These are phyloP conservation scores for Melanotaenia duboulayi DNA, from an alignment of 2,113 vertebrate genomes.

Conservation along the genomic window DNA sequence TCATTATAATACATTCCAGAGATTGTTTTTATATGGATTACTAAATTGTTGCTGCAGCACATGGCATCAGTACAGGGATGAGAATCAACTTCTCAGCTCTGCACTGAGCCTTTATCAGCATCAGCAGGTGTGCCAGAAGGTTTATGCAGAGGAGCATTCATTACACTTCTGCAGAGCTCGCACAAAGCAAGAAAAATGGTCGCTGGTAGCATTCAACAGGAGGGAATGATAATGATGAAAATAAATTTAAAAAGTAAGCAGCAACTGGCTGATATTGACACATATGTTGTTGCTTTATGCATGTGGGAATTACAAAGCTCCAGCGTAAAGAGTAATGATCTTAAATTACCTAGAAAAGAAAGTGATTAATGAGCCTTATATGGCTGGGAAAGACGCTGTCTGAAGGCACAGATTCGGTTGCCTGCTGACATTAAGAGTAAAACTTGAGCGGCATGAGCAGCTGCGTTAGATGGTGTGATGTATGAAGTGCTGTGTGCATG, in stretches of 20 bases:
- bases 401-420: not conserved
- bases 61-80: slow-evolving; percentile 9
- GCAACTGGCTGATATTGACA: slow-evolving; percentile 52
- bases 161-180: slow-evolving; percentile 48
- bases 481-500: slow-evolving; percentile 8
- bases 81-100: slow-evolving; percentile 27
- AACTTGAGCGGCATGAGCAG: slow-evolving; percentile 33
- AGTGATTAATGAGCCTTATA: slow-evolving; percentile 63
- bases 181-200: slow-evolving; percentile 63
- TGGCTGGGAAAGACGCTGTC: slow-evolving; percentile 4
- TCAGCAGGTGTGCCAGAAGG: slow-evolving; percentile 54
- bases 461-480: slow-evolving; percentile 7
- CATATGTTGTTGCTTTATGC: slow-evolving; percentile 51
- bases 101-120: slow-evolving; percentile 60
- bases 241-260: slow-evolving; percentile 45
- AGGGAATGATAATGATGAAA: slow-evolving; percentile 47
- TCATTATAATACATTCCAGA: not conserved
- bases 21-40: slow-evolving; percentile 14
- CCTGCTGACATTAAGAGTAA: slow-evolving; percentile 25
- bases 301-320: slow-evolving; percentile 26
- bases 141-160: slow-evolving; percentile 52
- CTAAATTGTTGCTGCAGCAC: slow-evolving; percentile 26
- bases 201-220: slow-evolving; percentile 43
- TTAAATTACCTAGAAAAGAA: slow-evolving; percentile 37
- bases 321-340: slow-evolving; percentile 60